These are phyloP conservation scores for Cyrtodaria siliqua DNA, from an alignment of 2,888 invertebrate species.

Conservation along the genomic window DNA sequence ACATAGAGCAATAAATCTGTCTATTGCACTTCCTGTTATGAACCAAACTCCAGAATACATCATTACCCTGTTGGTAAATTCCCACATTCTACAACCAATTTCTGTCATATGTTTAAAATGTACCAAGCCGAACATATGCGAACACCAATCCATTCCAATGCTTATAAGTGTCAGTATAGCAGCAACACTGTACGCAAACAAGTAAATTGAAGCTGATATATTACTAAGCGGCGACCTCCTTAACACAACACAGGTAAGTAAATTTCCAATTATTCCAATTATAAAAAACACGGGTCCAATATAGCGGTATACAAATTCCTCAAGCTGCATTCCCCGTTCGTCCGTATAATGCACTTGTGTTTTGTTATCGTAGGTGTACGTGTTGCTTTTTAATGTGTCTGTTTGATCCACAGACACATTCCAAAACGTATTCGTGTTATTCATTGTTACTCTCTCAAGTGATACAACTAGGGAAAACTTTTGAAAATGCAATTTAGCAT, in stretches of 20 bases:
- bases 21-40: slow-evolving; percentile 75
- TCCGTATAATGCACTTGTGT: too few species aligned
- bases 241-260: slow-evolving; percentile 63
- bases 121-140: slow-evolving; percentile 56
- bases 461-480: too few species aligned
- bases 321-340: background rate
- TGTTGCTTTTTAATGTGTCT: too few species aligned
- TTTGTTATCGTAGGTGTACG: too few species aligned
- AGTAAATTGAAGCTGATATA: slow-evolving; percentile 72
- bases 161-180: slow-evolving; percentile 70
- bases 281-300: slow-evolving; percentile 71
- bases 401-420: too few species aligned
- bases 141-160: slow-evolving; percentile 73
- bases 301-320: slow-evolving; percentile 52
- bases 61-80: slow-evolving; percentile 73
- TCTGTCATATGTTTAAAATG: slow-evolving; percentile 71
- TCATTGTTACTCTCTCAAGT: too few species aligned
- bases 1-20: slow-evolving; percentile 75
- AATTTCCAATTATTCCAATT: slow-evolving; percentile 74
- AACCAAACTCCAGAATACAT: slow-evolving; percentile 78
- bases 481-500: too few species aligned
- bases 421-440: too few species aligned
- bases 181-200: slow-evolving; percentile 70
- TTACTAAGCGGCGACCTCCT: slow-evolving; percentile 63
- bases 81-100: slow-evolving; percentile 76